Evolutionary conservation across 2,797 vertebrate species (phyloP), one percentile per base, ranked within the genome.

Genomic region (Vipera latastei): DNA sequence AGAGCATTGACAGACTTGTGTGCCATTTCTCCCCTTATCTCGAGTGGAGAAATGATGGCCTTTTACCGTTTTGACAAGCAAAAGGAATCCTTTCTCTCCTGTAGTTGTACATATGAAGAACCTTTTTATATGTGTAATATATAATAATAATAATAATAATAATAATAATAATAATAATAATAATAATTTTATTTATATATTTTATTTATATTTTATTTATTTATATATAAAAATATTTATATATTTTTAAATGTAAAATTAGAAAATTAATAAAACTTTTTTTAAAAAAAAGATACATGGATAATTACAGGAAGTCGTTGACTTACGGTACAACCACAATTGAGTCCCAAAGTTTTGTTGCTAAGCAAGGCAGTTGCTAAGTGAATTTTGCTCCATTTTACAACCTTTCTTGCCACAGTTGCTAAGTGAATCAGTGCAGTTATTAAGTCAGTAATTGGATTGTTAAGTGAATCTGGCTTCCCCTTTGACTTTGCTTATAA

Each of bases 11-110:
- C 1, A 16, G 0, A 4, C 57, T 56, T 8, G 25, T 91, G 4
- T n/a, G 55, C 1, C 0, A n/a, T 6, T 78, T 93, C 4, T 69
- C 89, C 90, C 90, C 56, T 0, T 57, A 87, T 6, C 44, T 92
- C 25, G 57, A 11, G 9, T 90, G 92, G 91, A 60, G 69, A 26
- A 89, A 32, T 4, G 38, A 26, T 0, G 65, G 60, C 22, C 16
- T 91, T 18, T 63, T 94, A 18, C 32, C 91, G 20, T 55, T 69
- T n/a, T 90, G 90, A 51, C n/a, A n/a, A n/a, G n/a, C n/a, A n/a
- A n/a, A n/a, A n/a, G n/a, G n/a, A n/a, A n/a, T n/a, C n/a, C n/a
- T n/a, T n/a, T n/a, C n/a, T n/a, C n/a, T n/a, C n/a, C n/a, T n/a
- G n/a, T n/a, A n/a, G n/a, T n/a, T n/a, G n/a, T n/a, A n/a, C n/a